phyloP scores from a whole-genome alignment of 2,888 invertebrate genomes.

The Parnassius smintheus region DNA sequence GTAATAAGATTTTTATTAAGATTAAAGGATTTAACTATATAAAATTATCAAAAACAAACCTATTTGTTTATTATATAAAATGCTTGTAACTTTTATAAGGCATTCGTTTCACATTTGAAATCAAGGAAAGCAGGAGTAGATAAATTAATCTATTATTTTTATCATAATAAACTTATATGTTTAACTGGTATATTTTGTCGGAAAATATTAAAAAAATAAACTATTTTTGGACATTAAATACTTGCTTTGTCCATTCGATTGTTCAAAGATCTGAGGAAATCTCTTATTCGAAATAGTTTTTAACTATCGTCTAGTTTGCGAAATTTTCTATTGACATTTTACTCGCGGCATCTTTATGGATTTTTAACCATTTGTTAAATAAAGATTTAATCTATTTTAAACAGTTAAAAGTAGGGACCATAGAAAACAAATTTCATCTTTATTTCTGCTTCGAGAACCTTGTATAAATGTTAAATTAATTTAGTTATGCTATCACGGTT shows the following conservation, averaged over 20 bases:
- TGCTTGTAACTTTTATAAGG: no score
- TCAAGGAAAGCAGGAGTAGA: no score
- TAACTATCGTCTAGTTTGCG: conserved; percentile 37
- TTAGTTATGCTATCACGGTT: conserved; percentile 6
- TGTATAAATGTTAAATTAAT: not conserved
- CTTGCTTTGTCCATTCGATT: conserved; percentile 2
- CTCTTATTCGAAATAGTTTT: conserved; percentile 32
- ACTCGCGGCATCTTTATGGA: conserved; percentile 44
- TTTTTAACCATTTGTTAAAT: conserved; percentile 46
- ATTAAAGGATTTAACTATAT: no score
- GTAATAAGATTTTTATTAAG: no score
- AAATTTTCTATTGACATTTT: conserved; percentile 51
- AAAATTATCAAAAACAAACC: no score
- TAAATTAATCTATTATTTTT: no score
- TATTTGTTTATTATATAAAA: no score
- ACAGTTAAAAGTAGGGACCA: conserved; percentile 71
- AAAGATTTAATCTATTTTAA: conserved; percentile 52
- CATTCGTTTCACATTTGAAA: no score
- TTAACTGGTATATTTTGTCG: no score
- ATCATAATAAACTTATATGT: no score
- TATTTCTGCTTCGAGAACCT: conserved; percentile 44
- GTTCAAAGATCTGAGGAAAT: not conserved
- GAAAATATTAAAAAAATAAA: not conserved
- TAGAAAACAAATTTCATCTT: conserved; percentile 57
- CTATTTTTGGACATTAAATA: not conserved